Evolutionary conservation across 2,113 vertebrate species (phyloP), one percentile per base, ranked within the genome.

Genomic region (Porphyrio hochstetteri): DNA sequence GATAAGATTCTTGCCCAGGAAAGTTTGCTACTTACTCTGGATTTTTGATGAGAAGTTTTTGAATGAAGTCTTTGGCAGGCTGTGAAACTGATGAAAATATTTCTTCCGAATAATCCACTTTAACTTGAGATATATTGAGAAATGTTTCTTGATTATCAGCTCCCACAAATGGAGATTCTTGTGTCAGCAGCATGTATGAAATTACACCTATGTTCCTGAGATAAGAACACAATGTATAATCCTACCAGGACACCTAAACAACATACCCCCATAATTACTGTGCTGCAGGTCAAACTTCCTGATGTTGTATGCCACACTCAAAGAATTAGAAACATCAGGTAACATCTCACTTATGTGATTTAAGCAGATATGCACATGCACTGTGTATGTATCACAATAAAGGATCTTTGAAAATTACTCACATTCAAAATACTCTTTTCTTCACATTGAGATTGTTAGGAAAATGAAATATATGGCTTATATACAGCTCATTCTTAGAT

Each of bases 41-140:
- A 21, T 98, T 98, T 98, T 99, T 99, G 77, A 98, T 98, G 80
- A 99, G 98, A 96, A 99, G 98, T 79, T 98, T 99, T 75, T 98
- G 98, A 97, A 99, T 98, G 96, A 99, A 99, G 97, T 99, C 98
- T 90, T 98, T 98, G 21, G 99, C 98, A 82, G 99, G 97, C 78
- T 99, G 98, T 21, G 99, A 99, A 94, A 99, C 98, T 15, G 98
- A 98, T 65, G 98, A 98, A 97, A 99, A 99, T 6, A 94, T 93
- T 92, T 99, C 99, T 78, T 97, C 98, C 94, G 99, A 99, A 97
- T 99, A 99, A 98, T 99, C 99, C 97, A 99, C 99, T 2, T 99
- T 99, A 93, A 99, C 98, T 98, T 99, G 99, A 75, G 99, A 99
- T 96, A 99, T 99, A 93, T 99, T 99, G 93, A 99, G 98, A 75